phyloP scores from a whole-genome alignment of 2,888 invertebrate genomes.

The Caenorhabditis japonica region DNA sequence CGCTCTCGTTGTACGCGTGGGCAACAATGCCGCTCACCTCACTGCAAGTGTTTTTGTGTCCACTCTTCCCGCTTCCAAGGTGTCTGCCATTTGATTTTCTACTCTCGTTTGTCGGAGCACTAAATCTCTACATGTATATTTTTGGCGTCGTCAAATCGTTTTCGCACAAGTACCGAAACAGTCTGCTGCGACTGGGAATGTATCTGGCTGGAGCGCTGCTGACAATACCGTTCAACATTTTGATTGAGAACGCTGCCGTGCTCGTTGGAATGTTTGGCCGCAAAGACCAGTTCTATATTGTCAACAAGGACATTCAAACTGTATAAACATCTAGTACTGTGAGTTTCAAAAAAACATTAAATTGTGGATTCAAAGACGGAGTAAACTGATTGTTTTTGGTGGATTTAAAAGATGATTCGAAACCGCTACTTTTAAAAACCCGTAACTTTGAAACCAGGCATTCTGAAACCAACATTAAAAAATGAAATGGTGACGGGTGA shows the following conservation, averaged over 20 bases:
- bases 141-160: slow-evolving; percentile 98
- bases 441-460: no score
- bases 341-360: no score
- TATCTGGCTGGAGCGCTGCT: slow-evolving; percentile 85
- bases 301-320: slow-evolving; percentile 83
- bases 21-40: slow-evolving; percentile 92
- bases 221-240: slow-evolving; percentile 92
- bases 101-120: slow-evolving; percentile 91
- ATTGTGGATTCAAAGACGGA: no score
- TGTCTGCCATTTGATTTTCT: slow-evolving; percentile 85
- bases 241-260: slow-evolving; percentile 95
- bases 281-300: slow-evolving; percentile 96
- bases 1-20: slow-evolving; percentile 94
- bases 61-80: slow-evolving; percentile 86
- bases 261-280: slow-evolving; percentile 93
- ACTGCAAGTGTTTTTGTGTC: slow-evolving; percentile 85
- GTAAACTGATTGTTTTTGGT: no score
- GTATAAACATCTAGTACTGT: slow-evolving; percentile 46
- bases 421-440: no score
- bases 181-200: slow-evolving; percentile 69
- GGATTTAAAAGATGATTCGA: no score
- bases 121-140: slow-evolving; percentile 96
- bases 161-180: slow-evolving; percentile 80
- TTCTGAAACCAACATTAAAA: no score
- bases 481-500: no score